These are phyloP conservation scores for Egretta garzetta DNA, from an alignment of 2,113 vertebrate genomes.

Conservation along the genomic window DNA sequence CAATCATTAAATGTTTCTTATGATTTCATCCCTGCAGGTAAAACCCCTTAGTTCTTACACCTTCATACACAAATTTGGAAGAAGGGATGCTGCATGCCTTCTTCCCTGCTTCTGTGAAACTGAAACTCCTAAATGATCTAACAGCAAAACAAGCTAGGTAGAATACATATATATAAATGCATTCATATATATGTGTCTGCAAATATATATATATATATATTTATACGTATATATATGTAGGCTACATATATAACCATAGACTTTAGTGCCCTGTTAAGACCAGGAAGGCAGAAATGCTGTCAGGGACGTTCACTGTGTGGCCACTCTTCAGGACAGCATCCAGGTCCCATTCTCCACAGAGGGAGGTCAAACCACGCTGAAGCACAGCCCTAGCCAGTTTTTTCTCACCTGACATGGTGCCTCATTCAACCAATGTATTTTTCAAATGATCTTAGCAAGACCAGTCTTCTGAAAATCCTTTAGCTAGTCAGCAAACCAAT, in stretches of 20 bases:
- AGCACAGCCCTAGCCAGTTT: neutral
- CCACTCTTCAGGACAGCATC: neutral
- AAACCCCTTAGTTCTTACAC: neutral
- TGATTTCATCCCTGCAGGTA: neutral
- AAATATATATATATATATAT: neutral
- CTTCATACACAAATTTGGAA: neutral
- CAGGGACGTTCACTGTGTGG: neutral
- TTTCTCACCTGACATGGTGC: neutral
- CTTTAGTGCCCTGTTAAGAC: neutral
- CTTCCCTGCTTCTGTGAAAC: neutral
- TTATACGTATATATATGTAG: neutral
- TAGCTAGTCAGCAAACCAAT: neutral
- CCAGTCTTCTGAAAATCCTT: neutral
- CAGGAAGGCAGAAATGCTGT: neutral
- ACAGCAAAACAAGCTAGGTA: neutral
- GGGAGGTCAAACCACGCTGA: neutral
- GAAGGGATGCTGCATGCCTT: neutral
- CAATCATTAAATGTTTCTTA: neutral
- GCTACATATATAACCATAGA: neutral
- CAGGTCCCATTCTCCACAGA: neutral
- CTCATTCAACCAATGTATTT: neutral
- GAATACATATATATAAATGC: neutral
- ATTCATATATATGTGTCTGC: neutral
- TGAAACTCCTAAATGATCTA: neutral
- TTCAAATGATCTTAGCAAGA: neutral